Evolutionary conservation across 64 coral and sea anemone genomes (phyloP), one percentile per base, ranked within the genome.

Genomic region (Montipora cactus): DNA sequence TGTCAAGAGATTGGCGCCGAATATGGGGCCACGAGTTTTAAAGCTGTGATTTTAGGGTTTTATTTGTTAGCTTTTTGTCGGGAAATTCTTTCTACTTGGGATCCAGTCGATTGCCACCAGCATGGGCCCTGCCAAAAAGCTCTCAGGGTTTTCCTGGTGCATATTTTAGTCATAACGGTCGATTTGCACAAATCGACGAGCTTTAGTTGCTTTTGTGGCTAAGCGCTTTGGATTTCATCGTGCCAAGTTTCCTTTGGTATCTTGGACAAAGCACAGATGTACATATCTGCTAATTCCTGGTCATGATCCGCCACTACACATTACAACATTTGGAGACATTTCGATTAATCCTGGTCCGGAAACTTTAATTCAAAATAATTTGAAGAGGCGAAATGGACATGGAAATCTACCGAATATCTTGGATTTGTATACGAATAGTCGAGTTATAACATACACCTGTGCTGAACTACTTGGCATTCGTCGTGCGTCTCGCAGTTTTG

Each of bases 401-500:
- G 72, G 8, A 75, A 75, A 75, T 75, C 51, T 53, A 53, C 51
- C 51, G 51, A 53, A 53, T 53, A 53, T 53, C 8, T 53, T 78
- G 75, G 75, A 78, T 78, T 78, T 78, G 37, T 45, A 78, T 78
- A 78, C 13, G 11, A 78, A 78, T 78, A 7, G 2, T 78, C 75
- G 2, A 78, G 75, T 78, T 78, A 78, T 78, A 78, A 78, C 44
- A 47, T 78, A 78, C 28, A 78, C 75, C 25, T 4, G 46, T 78
- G 75, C 75, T 78, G 75, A 46, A 78, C 75, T 78, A 78, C 44
- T 78, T 78, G 75, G 75, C 75, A 47, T 78, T 78, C 75, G 75
- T 78, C 75, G 47, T 45, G 1, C 75, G 44, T 78, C 75, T 78
- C 46, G 2, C 8, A 48, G 8, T 47, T 78, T 78, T 78, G 37